phyloP scores from a whole-genome alignment of 2,113 vertebrate genomes.

The Lycaon pictus region DNA sequence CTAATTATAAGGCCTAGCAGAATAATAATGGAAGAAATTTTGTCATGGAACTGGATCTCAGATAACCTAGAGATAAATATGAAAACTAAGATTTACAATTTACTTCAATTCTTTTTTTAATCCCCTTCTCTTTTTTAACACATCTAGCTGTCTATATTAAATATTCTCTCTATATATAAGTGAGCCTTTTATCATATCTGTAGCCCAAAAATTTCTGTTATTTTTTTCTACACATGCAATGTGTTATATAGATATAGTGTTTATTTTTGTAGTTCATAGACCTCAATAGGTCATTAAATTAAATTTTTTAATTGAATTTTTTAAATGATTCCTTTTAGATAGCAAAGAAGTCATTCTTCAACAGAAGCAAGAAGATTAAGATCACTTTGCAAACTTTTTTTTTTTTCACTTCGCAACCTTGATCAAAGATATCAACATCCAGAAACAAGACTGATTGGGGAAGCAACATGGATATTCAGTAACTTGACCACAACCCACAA shows the following conservation, averaged over 20 bases:
- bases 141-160: background rate
- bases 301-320: slow-evolving; percentile 37
- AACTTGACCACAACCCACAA: background rate
- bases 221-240: background rate
- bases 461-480: background rate
- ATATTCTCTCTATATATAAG: background rate
- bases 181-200: background rate
- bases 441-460: background rate
- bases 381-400: background rate
- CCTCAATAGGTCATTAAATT: background rate
- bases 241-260: background rate
- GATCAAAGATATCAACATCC: background rate
- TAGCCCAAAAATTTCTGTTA: slow-evolving; percentile 8
- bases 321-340: background rate
- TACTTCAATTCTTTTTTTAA: background rate
- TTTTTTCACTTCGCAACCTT: background rate
- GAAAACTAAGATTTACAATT: slow-evolving; percentile 37
- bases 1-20: background rate
- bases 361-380: slow-evolving; percentile 38
- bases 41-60: background rate
- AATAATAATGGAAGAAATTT: background rate
- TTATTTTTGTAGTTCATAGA: background rate
- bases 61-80: slow-evolving; percentile 1
- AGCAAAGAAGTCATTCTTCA: slow-evolving; percentile 21
- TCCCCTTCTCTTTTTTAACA: background rate